Conservation (phyloP, 2,113 vertebrate species). For the Anoplopoma fimbria region DNA sequence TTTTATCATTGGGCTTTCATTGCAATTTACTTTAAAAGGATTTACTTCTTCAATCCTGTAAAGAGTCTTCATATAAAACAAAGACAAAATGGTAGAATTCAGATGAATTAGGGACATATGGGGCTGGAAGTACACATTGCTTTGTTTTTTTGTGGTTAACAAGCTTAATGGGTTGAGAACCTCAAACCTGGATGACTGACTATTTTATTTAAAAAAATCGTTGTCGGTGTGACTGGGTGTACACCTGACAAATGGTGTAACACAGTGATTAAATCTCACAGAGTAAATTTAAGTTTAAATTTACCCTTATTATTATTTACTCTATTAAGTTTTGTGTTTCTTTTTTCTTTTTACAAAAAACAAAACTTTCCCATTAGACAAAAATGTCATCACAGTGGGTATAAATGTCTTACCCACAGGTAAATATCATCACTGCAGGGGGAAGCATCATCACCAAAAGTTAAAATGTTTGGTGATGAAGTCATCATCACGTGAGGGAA, state of each 20-base stretch:
- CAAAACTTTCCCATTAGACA: not conserved
- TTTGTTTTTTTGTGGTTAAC: not conserved
- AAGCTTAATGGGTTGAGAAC: not conserved
- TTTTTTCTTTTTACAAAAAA: not conserved
- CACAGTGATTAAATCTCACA: not conserved
- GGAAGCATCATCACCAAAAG: not conserved
- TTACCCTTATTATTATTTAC: too few relatives aligned
- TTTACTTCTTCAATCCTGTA: not conserved
- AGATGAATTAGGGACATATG: not conserved
- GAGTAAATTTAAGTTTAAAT: not conserved
- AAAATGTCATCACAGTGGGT: conserved; percentile 19
- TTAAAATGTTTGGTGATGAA: not conserved
- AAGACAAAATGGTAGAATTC: not conserved
- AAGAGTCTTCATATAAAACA: not conserved
- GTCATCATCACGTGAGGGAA: not conserved
- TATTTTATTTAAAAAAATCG: not conserved
- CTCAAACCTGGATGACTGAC: not conserved
- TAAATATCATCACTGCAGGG: conserved; percentile 9
- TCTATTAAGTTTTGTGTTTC: not conserved
- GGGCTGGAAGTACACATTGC: not conserved
- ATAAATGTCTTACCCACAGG: conserved; percentile 2
- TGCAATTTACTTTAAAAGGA: not conserved
- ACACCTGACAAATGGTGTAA: not conserved
- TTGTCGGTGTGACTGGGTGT: not conserved
- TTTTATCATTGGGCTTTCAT: not conserved